Percentiles rank a stretch among this genome's conserved stretches.
Conservation (phyloP, 2,113 vertebrate genomes). For the Chaenocephalus aceratus region DNA sequence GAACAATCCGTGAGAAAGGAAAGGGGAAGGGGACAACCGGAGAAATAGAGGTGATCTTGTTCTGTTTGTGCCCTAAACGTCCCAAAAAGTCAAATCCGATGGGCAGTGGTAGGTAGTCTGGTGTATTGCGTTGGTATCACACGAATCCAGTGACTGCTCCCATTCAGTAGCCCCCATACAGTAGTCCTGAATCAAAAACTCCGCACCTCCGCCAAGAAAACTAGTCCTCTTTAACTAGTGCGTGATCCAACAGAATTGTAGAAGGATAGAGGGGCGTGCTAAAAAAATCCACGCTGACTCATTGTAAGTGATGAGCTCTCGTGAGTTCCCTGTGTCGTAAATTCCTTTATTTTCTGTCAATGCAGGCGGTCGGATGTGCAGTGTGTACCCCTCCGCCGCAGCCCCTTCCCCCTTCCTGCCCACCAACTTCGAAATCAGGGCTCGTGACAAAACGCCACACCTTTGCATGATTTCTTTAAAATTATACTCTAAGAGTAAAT, state of each 20-base stretch:
- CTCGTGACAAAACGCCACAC: slow-evolving; percentile 67
- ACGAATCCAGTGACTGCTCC: slow-evolving; percentile 72
- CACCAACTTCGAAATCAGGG: slow-evolving; percentile 73
- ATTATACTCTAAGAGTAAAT: slow-evolving; percentile 6
- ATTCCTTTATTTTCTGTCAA: slow-evolving; percentile 36
- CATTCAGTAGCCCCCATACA: slow-evolving; percentile 74
- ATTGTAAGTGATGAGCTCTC: neutral
- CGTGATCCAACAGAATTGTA: neutral
- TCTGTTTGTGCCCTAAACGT: slow-evolving; percentile 47
- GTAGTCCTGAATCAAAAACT: slow-evolving; percentile 58
- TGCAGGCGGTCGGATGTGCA: slow-evolving; percentile 48
- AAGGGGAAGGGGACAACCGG: slow-evolving; percentile 73
- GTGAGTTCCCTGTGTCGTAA: neutral
- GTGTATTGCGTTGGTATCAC: slow-evolving; percentile 63
- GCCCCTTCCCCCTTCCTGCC: slow-evolving; percentile 71
- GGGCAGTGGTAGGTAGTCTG: slow-evolving; percentile 34
- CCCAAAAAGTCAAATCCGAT: slow-evolving; percentile 63
- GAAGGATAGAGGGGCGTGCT: slow-evolving; percentile 1
- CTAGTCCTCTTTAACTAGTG: slow-evolving; percentile 71
- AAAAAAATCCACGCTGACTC: slow-evolving; percentile 2
- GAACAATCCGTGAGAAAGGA: slow-evolving; percentile 65
- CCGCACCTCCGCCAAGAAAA: slow-evolving; percentile 81
- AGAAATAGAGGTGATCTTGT: slow-evolving; percentile 58
- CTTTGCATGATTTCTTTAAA: slow-evolving; percentile 47
- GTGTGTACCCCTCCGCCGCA: slow-evolving; percentile 79